phyloP scores from a whole-genome alignment of 1,140 invertebrate species.

The Apocrypta bakeri region DNA sequence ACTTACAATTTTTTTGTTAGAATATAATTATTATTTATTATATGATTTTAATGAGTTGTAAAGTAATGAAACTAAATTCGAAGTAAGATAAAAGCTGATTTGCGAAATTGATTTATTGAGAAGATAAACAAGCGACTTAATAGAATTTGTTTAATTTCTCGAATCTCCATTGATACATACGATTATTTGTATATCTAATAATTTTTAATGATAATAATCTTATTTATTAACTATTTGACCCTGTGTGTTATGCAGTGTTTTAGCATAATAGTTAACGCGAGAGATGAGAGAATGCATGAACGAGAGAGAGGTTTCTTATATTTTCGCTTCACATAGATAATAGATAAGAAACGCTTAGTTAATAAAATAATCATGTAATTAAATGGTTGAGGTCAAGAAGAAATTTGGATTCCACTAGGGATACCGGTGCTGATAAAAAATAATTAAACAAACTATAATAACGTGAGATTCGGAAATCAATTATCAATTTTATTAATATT shows the following conservation, averaged over 20 bases:
- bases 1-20: neutral
- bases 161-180: slow-evolving; percentile 61
- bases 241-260: slow-evolving; percentile 1
- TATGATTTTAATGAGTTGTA: neutral
- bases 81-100: slow-evolving; percentile 44
- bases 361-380: slow-evolving; percentile 36
- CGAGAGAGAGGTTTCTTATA: slow-evolving; percentile 23
- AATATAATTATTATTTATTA: neutral
- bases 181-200: slow-evolving; percentile 56
- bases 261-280: neutral
- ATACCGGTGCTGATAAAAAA: slow-evolving; percentile 45
- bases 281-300: too few species aligned
- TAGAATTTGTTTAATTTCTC: slow-evolving; percentile 40
- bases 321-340: slow-evolving; percentile 39
- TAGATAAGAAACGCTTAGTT: slow-evolving; percentile 28
- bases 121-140: slow-evolving; percentile 8
- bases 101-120: slow-evolving; percentile 43
- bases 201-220: slow-evolving; percentile 50
- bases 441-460: slow-evolving; percentile 38
- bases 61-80: neutral
- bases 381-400: slow-evolving; percentile 32
- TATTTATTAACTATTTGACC: slow-evolving; percentile 57
- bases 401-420: slow-evolving; percentile 39
- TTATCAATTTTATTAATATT: too few species aligned
- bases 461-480: slow-evolving; percentile 31